Percentiles rank a stretch among this genome's conserved stretches.
Conservation (phyloP, 1,140 invertebrate genomes). For the Drosophila eugracilis region DNA sequence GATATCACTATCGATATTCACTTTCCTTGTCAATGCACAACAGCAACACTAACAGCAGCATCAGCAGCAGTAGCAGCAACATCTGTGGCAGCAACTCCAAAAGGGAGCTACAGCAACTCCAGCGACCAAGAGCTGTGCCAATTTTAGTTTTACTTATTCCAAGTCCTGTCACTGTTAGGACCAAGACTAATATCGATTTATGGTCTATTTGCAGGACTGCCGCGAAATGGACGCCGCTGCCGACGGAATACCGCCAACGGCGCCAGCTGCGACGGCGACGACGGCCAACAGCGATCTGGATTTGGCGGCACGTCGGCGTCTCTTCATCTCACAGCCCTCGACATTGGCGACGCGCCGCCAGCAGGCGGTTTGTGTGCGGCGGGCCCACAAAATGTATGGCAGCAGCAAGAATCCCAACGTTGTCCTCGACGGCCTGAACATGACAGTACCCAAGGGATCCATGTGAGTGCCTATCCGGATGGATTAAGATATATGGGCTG, state of each 20-base stretch:
- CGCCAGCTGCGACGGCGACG: constrained; percentile 62
- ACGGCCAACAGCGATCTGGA: constrained; percentile 70
- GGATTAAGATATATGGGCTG: background rate
- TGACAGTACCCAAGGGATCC: constrained; percentile 95
- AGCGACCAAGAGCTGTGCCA: constrained; percentile 35
- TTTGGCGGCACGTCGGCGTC: constrained; percentile 78
- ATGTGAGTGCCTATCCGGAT: constrained; percentile 89
- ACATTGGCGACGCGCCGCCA: constrained; percentile 90
- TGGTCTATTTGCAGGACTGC: constrained; percentile 49
- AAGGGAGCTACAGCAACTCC: constrained; percentile 7
- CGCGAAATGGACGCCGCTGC: constrained; percentile 78
- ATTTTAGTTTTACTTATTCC: constrained; percentile 55
- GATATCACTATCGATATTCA: constrained; percentile 65
- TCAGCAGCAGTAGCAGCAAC: constrained; percentile 7
- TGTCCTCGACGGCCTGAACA: constrained; percentile 93
- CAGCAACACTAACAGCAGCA: constrained; percentile 19
- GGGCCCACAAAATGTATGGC: constrained; percentile 94
- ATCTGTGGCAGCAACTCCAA: background rate
- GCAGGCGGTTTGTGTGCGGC: constrained; percentile 92
- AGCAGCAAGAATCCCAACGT: constrained; percentile 92
- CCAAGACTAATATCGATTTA: constrained; percentile 50
- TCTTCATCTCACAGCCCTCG: constrained; percentile 88
- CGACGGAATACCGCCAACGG: constrained; percentile 75
- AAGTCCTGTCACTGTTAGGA: constrained; percentile 29
- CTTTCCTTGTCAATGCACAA: constrained; percentile 71